A percentile compares a stretch with the other conserved stretches of the same genome.
These are phyloP conservation scores for Epinephelus coioides DNA, from an alignment of 2,797 vertebrate genomes.

Conservation along the genomic window DNA sequence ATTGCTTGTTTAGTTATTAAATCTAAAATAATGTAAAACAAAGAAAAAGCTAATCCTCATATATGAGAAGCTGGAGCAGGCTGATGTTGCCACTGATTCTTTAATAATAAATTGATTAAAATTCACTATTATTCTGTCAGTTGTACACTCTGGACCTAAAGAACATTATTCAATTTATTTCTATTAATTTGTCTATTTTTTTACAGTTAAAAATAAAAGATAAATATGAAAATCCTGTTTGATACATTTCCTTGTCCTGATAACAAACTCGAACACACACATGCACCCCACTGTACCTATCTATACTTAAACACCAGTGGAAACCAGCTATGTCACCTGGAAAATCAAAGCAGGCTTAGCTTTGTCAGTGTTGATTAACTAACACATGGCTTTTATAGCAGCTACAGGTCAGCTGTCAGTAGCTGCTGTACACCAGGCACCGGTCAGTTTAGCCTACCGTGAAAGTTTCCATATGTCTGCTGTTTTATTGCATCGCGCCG, in stretches of 20 bases:
- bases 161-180: too few species aligned
- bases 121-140: not conserved
- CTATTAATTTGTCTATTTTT: too few species aligned
- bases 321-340: not conserved
- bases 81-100: not conserved
- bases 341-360: slow-evolving; percentile 4
- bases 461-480: slow-evolving; percentile 73
- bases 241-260: not conserved
- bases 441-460: slow-evolving; percentile 75
- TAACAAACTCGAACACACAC: not conserved
- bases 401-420: slow-evolving; percentile 37
- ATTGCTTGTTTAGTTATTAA: not conserved
- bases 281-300: not conserved
- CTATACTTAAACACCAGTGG: too few species aligned
- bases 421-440: slow-evolving; percentile 14
- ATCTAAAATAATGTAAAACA: too few species aligned
- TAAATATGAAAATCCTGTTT: too few species aligned
- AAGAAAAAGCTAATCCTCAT: too few species aligned
- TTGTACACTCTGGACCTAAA: not conserved
- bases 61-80: not conserved
- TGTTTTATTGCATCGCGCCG: slow-evolving; percentile 66
- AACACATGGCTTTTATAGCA: slow-evolving; percentile 6
- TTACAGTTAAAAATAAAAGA: too few species aligned
- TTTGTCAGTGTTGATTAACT: slow-evolving; percentile 7
- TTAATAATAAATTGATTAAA: not conserved